Evolutionary conservation across 2,113 vertebrate species (phyloP), one percentile per base, ranked within the genome.

Genomic region (Calidris pugnax): DNA sequence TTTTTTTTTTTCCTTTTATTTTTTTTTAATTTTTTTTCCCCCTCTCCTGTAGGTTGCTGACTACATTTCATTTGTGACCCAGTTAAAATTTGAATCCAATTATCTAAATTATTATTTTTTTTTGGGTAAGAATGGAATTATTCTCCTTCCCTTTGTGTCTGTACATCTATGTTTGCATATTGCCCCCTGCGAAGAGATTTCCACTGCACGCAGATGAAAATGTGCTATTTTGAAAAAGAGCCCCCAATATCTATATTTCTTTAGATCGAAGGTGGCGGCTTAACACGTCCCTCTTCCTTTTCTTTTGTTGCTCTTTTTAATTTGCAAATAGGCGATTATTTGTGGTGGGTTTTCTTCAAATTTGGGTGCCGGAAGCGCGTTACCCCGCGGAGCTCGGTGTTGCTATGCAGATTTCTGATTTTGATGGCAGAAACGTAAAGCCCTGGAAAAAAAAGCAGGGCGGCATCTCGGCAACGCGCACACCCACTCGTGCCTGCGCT

Each of bases 361-460:
- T 84, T 93, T 86, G 88, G 87, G 88, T 51, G 77, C 67, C 60
- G 43, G 57, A 43, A 73, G 56, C 0, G 37, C 12, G 39, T 71
- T 57, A 9, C 51, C 59, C 64, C 3, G 3, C 6, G 4, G 81
- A 90, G 73, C 79, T 78, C 37, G 17, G 87, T 77, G 95, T 86
- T 93, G 88, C 81, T 91, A 94, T 92, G 89, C 87, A 93, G 93
- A 92, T 72, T 87, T 59, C 81, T 32, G 80, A 51, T 82, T 88
- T 73, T 19, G 93, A 59, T 50, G 90, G 87, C 85, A 81, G 91
- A 89, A 92, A 68, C 5, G 27, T 57, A 64, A 92, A 89, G 85
- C 81, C 74, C 45, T 55, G 91, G 51, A 53, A 55, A 59, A 55
- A 59, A 56, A 88, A 67, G 72, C 24, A 64, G 77, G 45, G 60